phyloP scores from a whole-genome alignment of 2,888 invertebrate genomes.

The Eledone cirrhosa region DNA sequence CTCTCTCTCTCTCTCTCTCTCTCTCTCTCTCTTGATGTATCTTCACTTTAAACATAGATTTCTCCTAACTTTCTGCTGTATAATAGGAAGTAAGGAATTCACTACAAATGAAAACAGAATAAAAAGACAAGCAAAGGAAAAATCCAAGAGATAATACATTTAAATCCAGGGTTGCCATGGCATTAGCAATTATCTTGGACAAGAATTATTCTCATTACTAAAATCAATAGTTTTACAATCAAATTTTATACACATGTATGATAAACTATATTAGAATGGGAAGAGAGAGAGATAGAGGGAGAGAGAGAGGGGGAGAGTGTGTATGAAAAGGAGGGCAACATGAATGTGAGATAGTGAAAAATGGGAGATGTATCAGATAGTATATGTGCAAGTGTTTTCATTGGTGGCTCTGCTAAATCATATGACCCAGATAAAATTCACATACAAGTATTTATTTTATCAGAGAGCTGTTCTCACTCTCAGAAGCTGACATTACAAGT shows the following conservation, averaged over 20 bases:
- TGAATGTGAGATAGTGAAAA: background rate
- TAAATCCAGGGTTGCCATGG: conserved; percentile 19
- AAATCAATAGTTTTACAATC: conserved; percentile 25
- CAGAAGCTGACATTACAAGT: too few relatives aligned
- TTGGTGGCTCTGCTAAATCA: too few relatives aligned
- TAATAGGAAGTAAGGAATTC: too few relatives aligned
- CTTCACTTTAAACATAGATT: too few relatives aligned
- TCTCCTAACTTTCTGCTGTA: too few relatives aligned
- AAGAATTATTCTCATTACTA: conserved; percentile 23
- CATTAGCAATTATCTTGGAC: conserved; percentile 7
- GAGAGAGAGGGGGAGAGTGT: background rate
- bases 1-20: too few relatives aligned
- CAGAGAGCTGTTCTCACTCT: too few relatives aligned
- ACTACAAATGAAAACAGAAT: too few relatives aligned
- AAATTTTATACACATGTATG: background rate
- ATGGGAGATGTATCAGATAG: background rate
- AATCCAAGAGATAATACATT: conserved; percentile 5
- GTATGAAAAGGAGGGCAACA: background rate
- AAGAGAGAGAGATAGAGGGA: background rate
- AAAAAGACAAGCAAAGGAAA: background rate
- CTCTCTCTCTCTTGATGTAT: too few relatives aligned
- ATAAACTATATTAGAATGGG: background rate
- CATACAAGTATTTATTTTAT: too few relatives aligned
- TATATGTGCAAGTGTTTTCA: background rate
- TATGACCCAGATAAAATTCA: too few relatives aligned